A percentile compares a stretch with the other conserved stretches of the same genome.
Evolutionary conservation across 2,888 invertebrate species (phyloP).

Genomic region (Patella ulyssiponensis): DNA sequence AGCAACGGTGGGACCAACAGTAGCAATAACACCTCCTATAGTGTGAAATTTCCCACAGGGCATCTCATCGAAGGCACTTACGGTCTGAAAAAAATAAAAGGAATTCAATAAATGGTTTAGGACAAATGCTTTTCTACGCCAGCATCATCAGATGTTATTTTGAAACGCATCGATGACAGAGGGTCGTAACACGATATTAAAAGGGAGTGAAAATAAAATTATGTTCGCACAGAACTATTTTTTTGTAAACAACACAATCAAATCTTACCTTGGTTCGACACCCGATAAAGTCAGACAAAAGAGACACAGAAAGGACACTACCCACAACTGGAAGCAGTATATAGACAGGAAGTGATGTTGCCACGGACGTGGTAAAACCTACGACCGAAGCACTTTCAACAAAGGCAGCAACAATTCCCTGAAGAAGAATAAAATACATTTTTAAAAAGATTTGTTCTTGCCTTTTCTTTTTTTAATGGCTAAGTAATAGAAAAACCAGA

Average conservation of each 20-base stretch:
- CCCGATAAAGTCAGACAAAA: background rate
- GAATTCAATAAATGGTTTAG: no score
- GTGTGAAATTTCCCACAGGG: background rate
- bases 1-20: conserved; percentile 33
- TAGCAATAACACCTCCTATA: conserved; percentile 11
- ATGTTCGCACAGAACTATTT: no score
- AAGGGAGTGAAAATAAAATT: no score
- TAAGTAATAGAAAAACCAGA: no score
- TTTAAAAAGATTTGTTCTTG: no score
- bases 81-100: no score
- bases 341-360: conserved; percentile 44
- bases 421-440: background rate
- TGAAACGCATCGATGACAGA: no score
- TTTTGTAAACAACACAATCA: background rate
- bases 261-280: background rate
- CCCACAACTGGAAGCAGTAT: conserved; percentile 47
- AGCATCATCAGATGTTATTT: no score
- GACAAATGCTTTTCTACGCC: no score
- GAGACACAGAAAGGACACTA: conserved; percentile 40
- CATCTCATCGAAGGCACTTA: background rate
- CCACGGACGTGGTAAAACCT: conserved; percentile 47
- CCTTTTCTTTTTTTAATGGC: no score
- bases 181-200: no score
- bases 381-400: conserved; percentile 47
- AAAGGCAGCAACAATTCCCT: conserved; percentile 45